These are phyloP conservation scores for Camponotus floridanus DNA, from an alignment of 1,140 invertebrate species.

Conservation along the genomic window DNA sequence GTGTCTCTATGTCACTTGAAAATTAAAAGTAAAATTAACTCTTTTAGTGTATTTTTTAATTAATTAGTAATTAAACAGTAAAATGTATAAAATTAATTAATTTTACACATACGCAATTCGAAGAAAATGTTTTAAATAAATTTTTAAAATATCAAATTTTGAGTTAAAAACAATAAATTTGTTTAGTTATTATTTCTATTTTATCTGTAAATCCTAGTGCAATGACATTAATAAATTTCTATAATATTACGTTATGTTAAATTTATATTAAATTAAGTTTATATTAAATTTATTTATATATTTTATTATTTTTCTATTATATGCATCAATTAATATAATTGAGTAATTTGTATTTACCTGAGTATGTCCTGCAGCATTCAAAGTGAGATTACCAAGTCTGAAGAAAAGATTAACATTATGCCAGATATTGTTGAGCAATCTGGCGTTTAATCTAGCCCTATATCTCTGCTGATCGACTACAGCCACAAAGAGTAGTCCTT, in stretches of 20 bases:
- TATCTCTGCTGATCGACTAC: conserved; percentile 87
- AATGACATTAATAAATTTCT: not conserved
- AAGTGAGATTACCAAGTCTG: conserved; percentile 89
- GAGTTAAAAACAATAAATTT: not conserved
- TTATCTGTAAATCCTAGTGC: not conserved
- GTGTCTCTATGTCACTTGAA: not conserved
- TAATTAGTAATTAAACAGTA: not conserved
- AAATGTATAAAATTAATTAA: not conserved
- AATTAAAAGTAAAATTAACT: conserved; percentile 12
- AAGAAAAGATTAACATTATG: conserved; percentile 91
- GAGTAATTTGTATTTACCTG: conserved; percentile 79
- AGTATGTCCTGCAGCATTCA: conserved; percentile 87
- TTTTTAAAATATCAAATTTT: not conserved
- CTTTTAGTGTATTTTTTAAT: not conserved
- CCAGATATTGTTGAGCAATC: conserved; percentile 93
- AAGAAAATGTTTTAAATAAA: not conserved
- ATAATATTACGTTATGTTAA: not conserved
- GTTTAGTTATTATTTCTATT: not conserved
- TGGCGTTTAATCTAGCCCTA: conserved; percentile 88
- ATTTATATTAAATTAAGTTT: not conserved
- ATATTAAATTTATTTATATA: not conserved
- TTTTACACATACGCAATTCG: not conserved
- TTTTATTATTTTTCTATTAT: not conserved
- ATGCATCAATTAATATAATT: not conserved
- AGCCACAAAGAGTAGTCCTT: conserved; percentile 89